These are phyloP conservation scores for Sternarchorhynchus goeldii DNA, from an alignment of 2,797 vertebrate species.

Conservation along the genomic window DNA sequence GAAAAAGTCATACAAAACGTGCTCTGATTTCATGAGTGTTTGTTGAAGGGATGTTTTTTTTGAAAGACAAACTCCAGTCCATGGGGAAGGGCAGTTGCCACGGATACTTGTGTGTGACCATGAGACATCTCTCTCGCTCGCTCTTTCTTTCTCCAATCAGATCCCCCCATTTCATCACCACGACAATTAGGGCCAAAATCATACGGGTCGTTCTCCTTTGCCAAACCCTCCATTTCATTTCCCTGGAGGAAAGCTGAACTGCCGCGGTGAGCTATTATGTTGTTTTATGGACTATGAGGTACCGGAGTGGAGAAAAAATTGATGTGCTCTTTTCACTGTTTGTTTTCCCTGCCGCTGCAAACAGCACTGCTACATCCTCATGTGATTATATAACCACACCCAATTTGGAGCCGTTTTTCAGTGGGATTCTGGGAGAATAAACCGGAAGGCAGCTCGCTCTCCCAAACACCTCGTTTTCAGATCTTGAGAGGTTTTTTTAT, in stretches of 20 bases:
- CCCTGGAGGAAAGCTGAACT: constrained; percentile 34
- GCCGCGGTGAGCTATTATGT: constrained; percentile 22
- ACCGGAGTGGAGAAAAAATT: constrained; percentile 54
- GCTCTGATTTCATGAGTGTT: constrained; percentile 49
- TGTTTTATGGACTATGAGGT: constrained; percentile 43
- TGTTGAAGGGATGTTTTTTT: constrained; percentile 34
- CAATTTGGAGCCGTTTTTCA: constrained; percentile 68
- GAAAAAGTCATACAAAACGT: constrained; percentile 32
- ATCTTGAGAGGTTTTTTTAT: neutral
- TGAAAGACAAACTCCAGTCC: constrained; percentile 14
- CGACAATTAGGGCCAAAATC: constrained; percentile 53
- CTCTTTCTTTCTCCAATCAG: constrained; percentile 41
- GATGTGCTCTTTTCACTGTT: constrained; percentile 61
- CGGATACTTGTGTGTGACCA: constrained; percentile 42
- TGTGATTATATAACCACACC: constrained; percentile 65
- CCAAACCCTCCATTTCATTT: constrained; percentile 43
- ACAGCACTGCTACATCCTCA: no score
- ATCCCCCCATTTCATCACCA: constrained; percentile 56
- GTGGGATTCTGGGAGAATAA: constrained; percentile 50
- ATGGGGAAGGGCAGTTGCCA: constrained; percentile 43
- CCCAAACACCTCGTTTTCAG: neutral
- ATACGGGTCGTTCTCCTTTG: constrained; percentile 43
- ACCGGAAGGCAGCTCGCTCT: constrained; percentile 37
- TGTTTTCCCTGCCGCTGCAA: constrained; percentile 63
- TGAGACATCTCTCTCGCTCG: constrained; percentile 34